phyloP scores from a whole-genome alignment of 2,888 invertebrate genomes.

The Chymomyza fuscimana region DNA sequence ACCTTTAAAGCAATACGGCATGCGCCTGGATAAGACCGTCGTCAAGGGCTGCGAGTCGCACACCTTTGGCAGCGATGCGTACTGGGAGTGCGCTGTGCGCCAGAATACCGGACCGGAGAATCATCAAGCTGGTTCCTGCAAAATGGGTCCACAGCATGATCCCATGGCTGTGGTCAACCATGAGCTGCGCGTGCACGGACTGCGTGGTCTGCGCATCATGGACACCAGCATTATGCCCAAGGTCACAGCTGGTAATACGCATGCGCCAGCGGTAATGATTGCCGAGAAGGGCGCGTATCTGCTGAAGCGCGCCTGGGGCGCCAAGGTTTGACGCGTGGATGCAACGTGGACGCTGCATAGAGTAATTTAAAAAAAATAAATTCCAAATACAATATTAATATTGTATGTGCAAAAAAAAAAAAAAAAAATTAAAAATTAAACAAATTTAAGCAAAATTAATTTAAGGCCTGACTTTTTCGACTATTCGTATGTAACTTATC shows the following conservation, averaged over 20 bases:
- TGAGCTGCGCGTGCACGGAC: constrained; percentile 83
- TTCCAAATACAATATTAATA: constrained; percentile 27
- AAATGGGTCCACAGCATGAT: constrained; percentile 88
- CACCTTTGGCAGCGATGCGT: constrained; percentile 87
- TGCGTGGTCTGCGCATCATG: constrained; percentile 85
- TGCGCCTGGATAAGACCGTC: constrained; percentile 87
- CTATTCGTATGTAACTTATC: constrained; percentile 12
- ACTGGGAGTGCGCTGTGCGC: constrained; percentile 87
- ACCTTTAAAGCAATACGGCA: constrained; percentile 85
- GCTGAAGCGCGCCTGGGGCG: constrained; percentile 79
- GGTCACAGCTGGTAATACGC: constrained; percentile 88
- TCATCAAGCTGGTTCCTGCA: constrained; percentile 90
- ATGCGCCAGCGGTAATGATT: constrained; percentile 89
- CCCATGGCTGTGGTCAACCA: constrained; percentile 88
- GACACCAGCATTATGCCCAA: constrained; percentile 91
- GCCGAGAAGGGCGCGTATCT: constrained; percentile 84
- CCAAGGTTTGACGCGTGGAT: constrained; percentile 76
- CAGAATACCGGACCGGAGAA: constrained; percentile 89
- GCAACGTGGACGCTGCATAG: constrained; percentile 78
- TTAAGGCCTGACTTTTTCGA: constrained; percentile 36
- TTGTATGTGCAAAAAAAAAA: constrained; percentile 36
- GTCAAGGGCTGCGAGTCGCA: constrained; percentile 87
- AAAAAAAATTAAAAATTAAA: constrained; percentile 27
- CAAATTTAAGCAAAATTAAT: constrained; percentile 53
- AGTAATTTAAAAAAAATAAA: constrained; percentile 69